Percentiles rank a stretch among this genome's conserved stretches.
Evolutionary conservation across 2,888 invertebrate genomes (phyloP).

Genomic region (Oasisia sp.): DNA sequence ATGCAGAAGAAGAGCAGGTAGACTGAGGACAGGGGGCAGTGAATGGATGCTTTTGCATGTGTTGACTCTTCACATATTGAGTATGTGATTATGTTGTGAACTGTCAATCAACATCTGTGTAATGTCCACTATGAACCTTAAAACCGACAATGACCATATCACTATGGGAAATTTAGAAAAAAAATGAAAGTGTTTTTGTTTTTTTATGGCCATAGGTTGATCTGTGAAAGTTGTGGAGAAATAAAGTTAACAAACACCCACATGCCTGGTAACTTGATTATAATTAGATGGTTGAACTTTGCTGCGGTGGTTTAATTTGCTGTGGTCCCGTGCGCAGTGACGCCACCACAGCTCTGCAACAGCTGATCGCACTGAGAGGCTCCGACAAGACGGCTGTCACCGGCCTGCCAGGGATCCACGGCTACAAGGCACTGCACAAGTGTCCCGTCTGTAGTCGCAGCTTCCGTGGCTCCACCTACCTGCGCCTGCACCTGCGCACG

Average conservation of each 20-base stretch:
- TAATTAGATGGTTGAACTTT: no score
- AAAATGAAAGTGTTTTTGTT: no score
- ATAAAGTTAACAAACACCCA: no score
- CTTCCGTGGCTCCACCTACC: slow-evolving; percentile 56
- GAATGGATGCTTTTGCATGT: no score
- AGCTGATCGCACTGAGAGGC: slow-evolving; percentile 50
- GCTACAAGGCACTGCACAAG: slow-evolving; percentile 43
- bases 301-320: no score
- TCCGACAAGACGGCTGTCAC: slow-evolving; percentile 27
- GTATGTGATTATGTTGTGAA: background rate
- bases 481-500: slow-evolving; percentile 57
- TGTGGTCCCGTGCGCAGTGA: slow-evolving; percentile 40
- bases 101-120: background rate
- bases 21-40: background rate
- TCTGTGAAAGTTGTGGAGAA: no score
- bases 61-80: background rate
- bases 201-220: no score
- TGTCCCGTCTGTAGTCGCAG: slow-evolving; percentile 55
- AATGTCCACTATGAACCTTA: no score
- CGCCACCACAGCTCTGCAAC: slow-evolving; percentile 55
- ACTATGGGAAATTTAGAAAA: no score
- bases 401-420: slow-evolving; percentile 30
- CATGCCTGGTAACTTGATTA: no score
- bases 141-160: no score
- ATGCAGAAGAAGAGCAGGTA: slow-evolving; percentile 25